These are phyloP conservation scores for Panopea generosa DNA, from an alignment of 2,888 invertebrate species.

Conservation along the genomic window DNA sequence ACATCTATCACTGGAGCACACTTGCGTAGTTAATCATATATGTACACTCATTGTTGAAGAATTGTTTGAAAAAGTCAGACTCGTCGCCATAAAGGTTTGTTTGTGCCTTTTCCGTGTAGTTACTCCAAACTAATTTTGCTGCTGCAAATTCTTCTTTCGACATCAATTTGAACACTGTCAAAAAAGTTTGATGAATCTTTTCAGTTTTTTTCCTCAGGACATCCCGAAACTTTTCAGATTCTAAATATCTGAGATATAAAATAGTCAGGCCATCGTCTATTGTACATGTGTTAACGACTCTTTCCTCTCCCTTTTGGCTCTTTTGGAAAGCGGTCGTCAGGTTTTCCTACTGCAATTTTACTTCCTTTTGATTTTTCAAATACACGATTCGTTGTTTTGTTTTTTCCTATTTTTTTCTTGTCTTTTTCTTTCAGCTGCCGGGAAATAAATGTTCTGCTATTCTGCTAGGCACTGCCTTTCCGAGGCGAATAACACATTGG, in stretches of 20 bases:
- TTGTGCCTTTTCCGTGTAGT: background rate
- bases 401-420: background rate
- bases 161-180: background rate
- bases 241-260: background rate
- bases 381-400: background rate
- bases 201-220: background rate
- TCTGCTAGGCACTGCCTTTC: background rate
- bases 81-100: background rate
- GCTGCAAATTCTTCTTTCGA: background rate
- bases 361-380: too few species aligned
- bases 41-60: background rate
- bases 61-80: background rate
- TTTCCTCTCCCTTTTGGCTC: slow-evolving; percentile 8
- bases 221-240: too few species aligned
- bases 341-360: too few species aligned
- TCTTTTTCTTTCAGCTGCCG: background rate
- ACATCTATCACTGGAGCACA: too few species aligned
- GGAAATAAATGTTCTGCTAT: background rate
- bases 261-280: slow-evolving; percentile 19
- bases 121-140: background rate
- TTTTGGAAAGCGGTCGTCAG: too few species aligned
- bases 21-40: too few species aligned
- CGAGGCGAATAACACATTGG: background rate
- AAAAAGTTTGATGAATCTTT: background rate
- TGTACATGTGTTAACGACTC: slow-evolving; percentile 13